phyloP scores from a whole-genome alignment of 2,888 invertebrate genomes.

The Mesorhabditis belari region DNA sequence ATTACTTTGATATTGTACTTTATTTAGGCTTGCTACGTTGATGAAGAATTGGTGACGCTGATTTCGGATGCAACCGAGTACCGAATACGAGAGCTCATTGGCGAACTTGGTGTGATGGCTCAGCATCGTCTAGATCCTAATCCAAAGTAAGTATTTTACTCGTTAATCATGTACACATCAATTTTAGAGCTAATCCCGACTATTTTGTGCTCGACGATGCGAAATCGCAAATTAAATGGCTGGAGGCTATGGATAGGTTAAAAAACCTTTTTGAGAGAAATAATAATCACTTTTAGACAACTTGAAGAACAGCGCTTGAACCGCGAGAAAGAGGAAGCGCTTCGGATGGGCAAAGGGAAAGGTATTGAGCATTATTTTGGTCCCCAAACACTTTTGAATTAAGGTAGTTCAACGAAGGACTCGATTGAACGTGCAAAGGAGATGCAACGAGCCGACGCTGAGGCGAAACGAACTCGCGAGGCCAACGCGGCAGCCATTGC shows the following conservation, averaged over 20 bases:
- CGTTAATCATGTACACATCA: not conserved
- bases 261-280: conserved; percentile 62
- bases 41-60: conserved; percentile 68
- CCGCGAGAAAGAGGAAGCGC: not conserved
- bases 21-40: conserved; percentile 25
- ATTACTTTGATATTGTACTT: not conserved
- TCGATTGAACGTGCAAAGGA: conserved; percentile 82
- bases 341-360: not conserved
- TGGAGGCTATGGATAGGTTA: conserved; percentile 88
- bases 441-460: conserved; percentile 44
- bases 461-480: conserved; percentile 44
- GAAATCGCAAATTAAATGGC: conserved; percentile 62
- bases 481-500: conserved; percentile 50
- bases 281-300: not conserved
- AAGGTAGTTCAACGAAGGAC: conserved; percentile 68
- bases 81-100: conserved; percentile 78
- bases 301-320: not conserved
- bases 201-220: conserved; percentile 19
- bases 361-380: conserved; percentile 74
- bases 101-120: conserved; percentile 82
- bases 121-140: conserved; percentile 83
- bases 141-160: conserved; percentile 58
- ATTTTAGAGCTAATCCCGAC: conserved; percentile 14
- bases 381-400: conserved; percentile 93
- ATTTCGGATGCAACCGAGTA: conserved; percentile 91